These are phyloP conservation scores for Athrips mouffetella DNA, from an alignment of 2,888 invertebrate genomes.

Conservation along the genomic window DNA sequence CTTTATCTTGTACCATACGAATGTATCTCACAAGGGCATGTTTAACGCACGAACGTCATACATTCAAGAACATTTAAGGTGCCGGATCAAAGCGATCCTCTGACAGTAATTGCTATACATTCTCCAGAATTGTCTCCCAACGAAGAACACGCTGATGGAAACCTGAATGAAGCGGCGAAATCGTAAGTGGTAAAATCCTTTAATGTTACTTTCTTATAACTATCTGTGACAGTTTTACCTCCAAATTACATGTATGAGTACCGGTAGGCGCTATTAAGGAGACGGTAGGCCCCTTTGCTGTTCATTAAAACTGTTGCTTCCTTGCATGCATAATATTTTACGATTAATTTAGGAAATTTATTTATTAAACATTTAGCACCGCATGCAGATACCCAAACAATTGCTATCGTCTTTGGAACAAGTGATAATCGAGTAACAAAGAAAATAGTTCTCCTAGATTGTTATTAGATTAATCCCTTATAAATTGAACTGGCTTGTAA, in stretches of 20 bases:
- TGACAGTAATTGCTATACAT: constrained; percentile 49
- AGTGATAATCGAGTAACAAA: background rate
- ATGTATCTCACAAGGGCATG: constrained; percentile 32
- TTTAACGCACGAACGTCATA: constrained; percentile 49
- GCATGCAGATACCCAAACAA: too few species aligned
- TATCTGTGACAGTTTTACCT: background rate
- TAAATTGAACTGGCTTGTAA: constrained; percentile 9
- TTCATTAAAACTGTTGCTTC: background rate
- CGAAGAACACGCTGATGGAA: constrained; percentile 16
- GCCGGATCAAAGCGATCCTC: constrained; percentile 56
- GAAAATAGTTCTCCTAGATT: constrained; percentile 5
- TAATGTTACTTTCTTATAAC: background rate
- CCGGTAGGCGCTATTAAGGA: constrained; percentile 3
- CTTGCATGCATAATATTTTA: background rate
- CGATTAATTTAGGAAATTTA: background rate
- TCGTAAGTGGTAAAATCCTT: constrained; percentile 1
- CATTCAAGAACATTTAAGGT: constrained; percentile 52
- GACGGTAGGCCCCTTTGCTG: background rate
- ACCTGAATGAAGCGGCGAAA: constrained; percentile 5
- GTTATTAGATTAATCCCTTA: constrained; percentile 8
- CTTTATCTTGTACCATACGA: constrained; percentile 18
- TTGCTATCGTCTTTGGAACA: too few species aligned
- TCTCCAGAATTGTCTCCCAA: constrained; percentile 28
- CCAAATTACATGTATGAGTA: background rate
- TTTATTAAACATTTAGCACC: too few species aligned